Base-by-base conservation (phyloP, 2,797 vertebrate species). In the Sebastes jordani region DNA sequence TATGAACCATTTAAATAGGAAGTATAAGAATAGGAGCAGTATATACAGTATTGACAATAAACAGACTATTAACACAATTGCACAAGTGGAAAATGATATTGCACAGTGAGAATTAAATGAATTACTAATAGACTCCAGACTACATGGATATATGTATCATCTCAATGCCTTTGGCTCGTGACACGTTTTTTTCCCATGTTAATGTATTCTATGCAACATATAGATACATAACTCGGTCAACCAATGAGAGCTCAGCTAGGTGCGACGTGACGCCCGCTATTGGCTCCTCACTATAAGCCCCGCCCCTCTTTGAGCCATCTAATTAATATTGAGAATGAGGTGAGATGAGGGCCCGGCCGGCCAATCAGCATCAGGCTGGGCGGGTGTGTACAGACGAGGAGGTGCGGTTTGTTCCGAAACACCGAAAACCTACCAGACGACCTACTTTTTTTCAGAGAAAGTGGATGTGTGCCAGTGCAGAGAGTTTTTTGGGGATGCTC, bases 261-360 rank as follows among this genome's bases (percentile, higher is more conserved):
- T 11, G 22, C 10, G 1, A 2, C 0, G 9, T 10, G n/a, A 3
- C 22, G 0, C n/a, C 20, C 1, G 2, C 63, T 4, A 88, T 86
- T 88, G 86, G 82, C 54, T 60, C 2, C 3, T 30, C 10, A 2
- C 18, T 16, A 0, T 0, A 73, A 9, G 0, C 8, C 64, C 23
- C 81, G 71, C 80, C 85, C 20, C 4, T 25, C 0, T 22, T 6
- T 18, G 1, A 5, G 1, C 1, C 0, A 7, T 1, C 0, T 14
- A 11, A 42, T 71, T 27, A 82, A 86, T 88, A 92, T 91, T 91
- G n/a, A n/a, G n/a, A n/a, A n/a, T n/a, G n/a, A n/a, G n/a, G n/a
- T 74, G 23, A 80, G 1, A 0, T 0, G 1, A 5, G 3, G 6
- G 2, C 6, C 0, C 30, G 18, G 10, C 5, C 16, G 3, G 22